Base-by-base conservation (phyloP, 1,140 invertebrate species). In the Lordiphosa collinella region DNA sequence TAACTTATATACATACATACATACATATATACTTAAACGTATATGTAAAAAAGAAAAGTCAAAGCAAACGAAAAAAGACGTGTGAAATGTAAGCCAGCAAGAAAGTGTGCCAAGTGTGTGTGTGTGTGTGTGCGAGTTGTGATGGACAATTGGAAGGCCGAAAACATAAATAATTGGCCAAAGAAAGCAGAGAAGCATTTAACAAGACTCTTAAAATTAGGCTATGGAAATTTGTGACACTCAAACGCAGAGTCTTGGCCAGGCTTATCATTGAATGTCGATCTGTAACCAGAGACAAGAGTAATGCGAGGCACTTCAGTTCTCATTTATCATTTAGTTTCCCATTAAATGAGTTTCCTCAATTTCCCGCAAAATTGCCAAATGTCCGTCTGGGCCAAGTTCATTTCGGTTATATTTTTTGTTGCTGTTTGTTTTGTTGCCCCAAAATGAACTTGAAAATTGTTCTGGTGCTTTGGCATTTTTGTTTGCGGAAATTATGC, bases 301-400 rank as follows among this genome's bases (percentile, higher is more conserved):
- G 31, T 22, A 43, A 10, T 25, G 36, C 38, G 36, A 38, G 47
- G 18, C 59, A 29, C 56, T 62, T 22, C 62, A 70, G 51, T 67
- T 54, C 69, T 74, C 76, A 80, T 80, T 80, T 82, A 82, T 82
- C 76, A 80, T 82, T 76, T 68, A 68, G 76, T 63, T 67, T 54
- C 53, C 53, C 75, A 80, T 80, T 80, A 82, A 82, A 71, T 82
- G 71, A 51, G 66, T 57, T 82, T 82, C 75, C 75, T 69, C 61
- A 68, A 80, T 75, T 80, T 80, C 61, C 50, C 63, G 54, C 66
- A 65, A 50, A 59, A 65, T 48, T 55, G 63, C 52, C 18, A 41
- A 48, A 67, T 51, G 46, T 56, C 54, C 40, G 41, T 44, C 29
- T 44, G 41, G 11, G n/a, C 18, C 16, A 48, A 61, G 48, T 43